Evolutionary conservation across 2,113 vertebrate genomes (phyloP), one percentile per base, ranked within the genome.

Genomic region (Physeter macrocephalus): DNA sequence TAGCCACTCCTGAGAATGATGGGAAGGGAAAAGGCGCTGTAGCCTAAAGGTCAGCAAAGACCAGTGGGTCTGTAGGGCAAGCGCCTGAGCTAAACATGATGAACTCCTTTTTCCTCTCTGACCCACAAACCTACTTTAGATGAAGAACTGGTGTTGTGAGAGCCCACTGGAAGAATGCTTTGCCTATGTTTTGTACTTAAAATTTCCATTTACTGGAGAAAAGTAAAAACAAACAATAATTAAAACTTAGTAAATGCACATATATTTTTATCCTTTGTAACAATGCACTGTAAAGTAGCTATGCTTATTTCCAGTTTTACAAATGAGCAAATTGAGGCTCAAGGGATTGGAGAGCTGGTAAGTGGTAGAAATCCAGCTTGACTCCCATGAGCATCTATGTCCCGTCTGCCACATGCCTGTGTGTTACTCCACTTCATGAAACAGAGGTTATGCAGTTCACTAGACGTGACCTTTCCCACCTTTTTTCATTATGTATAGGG

Each of bases 181-280:
- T 72, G 34, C 46, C 41, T 66, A 6, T 29, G 39, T 49, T 80
- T 90, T 20, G 31, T 20, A 20, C 11, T 75, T 49, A 6, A 31
- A 61, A n/a, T 74, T 74, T 90, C 20, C 46, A 92, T 49, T 75
- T 93, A 39, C 43, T 93, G 57, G 61, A 75, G 31, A 83, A 88
- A 92, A 43, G 11, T 43, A 25, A 78, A 72, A 66, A 52, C 69
- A 66, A 57, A 21, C 18, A 77, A 27, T 57, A 59, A 80, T 85
- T 66, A n/a, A 83, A 95, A 69, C 10, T 21, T 54, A 80, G 18
- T 20, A 27, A 92, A 72, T 46, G 27, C 13, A 27, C 15, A 10
- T 21, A 21, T 3, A 29, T 31, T 39, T 41, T 93, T 59, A 25
- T 21, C 34, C 18, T 74, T 77, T 64, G 20, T n/a, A 74, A n/a